A percentile compares a stretch with the other conserved stretches of the same genome.
phyloP scores from a whole-genome alignment of 1,140 invertebrate species.

The Meloidogyne exigua region DNA sequence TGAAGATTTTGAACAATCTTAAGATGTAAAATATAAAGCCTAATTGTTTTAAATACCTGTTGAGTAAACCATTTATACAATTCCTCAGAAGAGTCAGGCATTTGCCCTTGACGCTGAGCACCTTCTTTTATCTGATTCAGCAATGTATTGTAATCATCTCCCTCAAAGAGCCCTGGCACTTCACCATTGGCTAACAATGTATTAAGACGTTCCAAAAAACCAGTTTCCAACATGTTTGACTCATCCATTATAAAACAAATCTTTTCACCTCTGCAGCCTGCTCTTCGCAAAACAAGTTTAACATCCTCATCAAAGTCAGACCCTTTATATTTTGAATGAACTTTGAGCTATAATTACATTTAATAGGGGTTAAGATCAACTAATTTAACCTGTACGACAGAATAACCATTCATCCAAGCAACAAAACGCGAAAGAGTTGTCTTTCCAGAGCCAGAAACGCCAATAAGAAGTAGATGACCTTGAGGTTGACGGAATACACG shows the following conservation, averaged over 20 bases:
- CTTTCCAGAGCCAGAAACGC: conserved; percentile 95
- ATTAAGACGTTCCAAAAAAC: conserved; percentile 98
- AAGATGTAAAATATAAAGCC: background rate
- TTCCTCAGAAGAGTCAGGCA: conserved; percentile 97
- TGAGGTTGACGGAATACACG: conserved; percentile 95
- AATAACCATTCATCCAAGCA: conserved; percentile 98
- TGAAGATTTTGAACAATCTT: conserved; percentile 98
- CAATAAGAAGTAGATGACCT: conserved; percentile 91
- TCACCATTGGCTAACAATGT: conserved; percentile 97
- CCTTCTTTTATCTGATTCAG: conserved; percentile 99
- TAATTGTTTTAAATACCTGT: conserved; percentile 64
- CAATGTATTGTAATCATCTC: conserved; percentile 91
- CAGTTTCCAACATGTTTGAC: conserved; percentile 95
- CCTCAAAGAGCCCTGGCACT: conserved; percentile 77
- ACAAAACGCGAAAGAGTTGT: conserved; percentile 97
- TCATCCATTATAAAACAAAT: conserved; percentile 99
- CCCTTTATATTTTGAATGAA: conserved; percentile 97
- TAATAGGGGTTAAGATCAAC: conserved; percentile 11
- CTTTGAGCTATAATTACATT: conserved; percentile 67
- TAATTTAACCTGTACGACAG: conserved; percentile 92
- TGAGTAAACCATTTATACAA: conserved; percentile 98
- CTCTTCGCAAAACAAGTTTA: conserved; percentile 82
- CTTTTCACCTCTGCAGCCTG: conserved; percentile 96
- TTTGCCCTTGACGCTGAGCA: conserved; percentile 90
- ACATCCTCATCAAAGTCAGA: conserved; percentile 99